Evolutionary conservation across 2,888 invertebrate genomes (phyloP), one percentile per base, ranked within the genome.

Genomic region (Andrena haemorrhoa): DNA sequence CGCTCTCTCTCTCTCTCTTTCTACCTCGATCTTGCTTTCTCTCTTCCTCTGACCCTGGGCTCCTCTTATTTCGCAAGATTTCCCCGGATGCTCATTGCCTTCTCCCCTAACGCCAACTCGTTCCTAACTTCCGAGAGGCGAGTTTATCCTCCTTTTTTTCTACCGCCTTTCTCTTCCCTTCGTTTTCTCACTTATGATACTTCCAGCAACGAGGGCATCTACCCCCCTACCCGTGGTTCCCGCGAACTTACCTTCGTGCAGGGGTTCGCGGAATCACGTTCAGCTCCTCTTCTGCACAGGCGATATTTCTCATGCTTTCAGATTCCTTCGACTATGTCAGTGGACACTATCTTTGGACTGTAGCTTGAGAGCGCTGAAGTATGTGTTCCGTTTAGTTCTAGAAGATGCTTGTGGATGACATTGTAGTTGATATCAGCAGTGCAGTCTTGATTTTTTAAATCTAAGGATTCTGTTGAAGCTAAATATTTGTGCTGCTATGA

Each of bases 31-130:
- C 31, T 29, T 20, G 2, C 26, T 68, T 56, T 26, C 64, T n/a
- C 70, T 71, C 74, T 63, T 78, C 68, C 26, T 76, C 76, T 74
- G 53, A 82, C 85, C 75, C 83, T 74, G 41, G 75, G 86, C 82
- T 87, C 78, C 87, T 89, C 89, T 91, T 91, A 89, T 91, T 91
- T 91, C 88, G 84, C 83, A 89, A 90, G 91, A 92, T 91, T 92
- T 91, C 91, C 92, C 92, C 87, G 82, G 92, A 90, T 90, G 90
- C 90, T 92, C 92, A 88, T 91, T 91, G 89, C 89, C 87, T 86
- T 88, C 83, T 88, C 87, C 87, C 86, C 79, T 76, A 85, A 87
- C 86, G 66, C 82, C 83, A 83, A 86, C 89, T 88, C 88, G 79
- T 89, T 89, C 68, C 80, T 84, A 88, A 89, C 84, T 89, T 88